Base-by-base conservation (phyloP, 2,113 vertebrate genomes). In the Panthera leo region DNA sequence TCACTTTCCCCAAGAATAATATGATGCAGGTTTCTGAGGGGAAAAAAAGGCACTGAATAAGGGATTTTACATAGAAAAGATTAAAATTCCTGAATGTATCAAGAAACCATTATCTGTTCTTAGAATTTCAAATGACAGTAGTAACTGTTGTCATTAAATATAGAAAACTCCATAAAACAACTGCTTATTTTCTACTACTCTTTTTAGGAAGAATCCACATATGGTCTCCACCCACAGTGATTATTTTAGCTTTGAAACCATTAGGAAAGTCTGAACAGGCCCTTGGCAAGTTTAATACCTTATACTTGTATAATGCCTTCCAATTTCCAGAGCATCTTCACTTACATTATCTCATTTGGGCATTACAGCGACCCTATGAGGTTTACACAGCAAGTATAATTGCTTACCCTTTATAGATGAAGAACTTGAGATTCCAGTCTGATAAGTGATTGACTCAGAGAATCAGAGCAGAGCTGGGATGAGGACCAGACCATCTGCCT, bases 81-180 rank as follows among this genome's bases (percentile, higher is more conserved):
- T 89, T 96, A 89, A 94, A 95, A 93, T 90, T 82, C 34, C 8
- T 86, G 55, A 89, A 61, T 58, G 9, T 53, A 78, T 88, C 18
- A 85, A 87, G 21, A 91, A 91, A 63, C 7, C 25, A 94, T 94
- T 89, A 14, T 51, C 48, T 15, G 96, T 89, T 63, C 36, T 93
- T 91, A 53, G 79, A 65, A 90, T 93, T 93, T 96, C 65, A 79
- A 89, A 39, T 86, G n/a, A 90, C 18, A 94, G 16, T 36, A 45
- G 36, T 75, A 70, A 86, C 83, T 89, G n/a, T 71, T 67, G 5
- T 70, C 90, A 89, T n/a, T 53, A 78, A 86, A 39, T 9, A 12
- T 18, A 23, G 34, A 89, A 89, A 23, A 88, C 39, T 96, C 39
- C 79, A 68, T 21, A 86, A 92, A 92, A 91, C 48, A 94, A 61